A percentile compares a stretch with the other conserved stretches of the same genome.
Conservation (phyloP, 2,888 invertebrate genomes). For the Lycaena phlaeas region DNA sequence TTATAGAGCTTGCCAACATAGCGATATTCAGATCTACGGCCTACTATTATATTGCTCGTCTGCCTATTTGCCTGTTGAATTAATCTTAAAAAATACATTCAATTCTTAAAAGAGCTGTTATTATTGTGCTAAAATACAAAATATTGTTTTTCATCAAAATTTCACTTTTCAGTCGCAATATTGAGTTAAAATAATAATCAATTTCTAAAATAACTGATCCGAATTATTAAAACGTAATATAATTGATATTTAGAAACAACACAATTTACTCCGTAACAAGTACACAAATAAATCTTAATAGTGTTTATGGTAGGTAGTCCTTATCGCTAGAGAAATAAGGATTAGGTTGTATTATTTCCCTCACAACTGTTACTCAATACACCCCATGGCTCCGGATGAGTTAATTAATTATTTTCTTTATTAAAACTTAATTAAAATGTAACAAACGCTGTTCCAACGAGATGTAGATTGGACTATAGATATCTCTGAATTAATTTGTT, state of each 20-base stretch:
- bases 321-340: constrained; percentile 1
- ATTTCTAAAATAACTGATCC: not conserved
- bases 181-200: not conserved
- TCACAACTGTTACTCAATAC: constrained; percentile 8
- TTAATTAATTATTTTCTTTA: constrained; percentile 30
- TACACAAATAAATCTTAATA: not conserved
- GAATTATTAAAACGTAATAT: not conserved
- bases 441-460: constrained; percentile 21
- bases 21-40: too few relatives aligned
- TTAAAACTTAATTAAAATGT: constrained; percentile 28
- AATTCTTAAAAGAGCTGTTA: too few relatives aligned
- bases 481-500: constrained; percentile 24
- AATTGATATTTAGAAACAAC: not conserved
- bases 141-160: too few relatives aligned
- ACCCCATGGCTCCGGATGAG: constrained; percentile 15
- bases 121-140: too few relatives aligned
- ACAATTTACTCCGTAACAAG: not conserved
- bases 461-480: constrained; percentile 22
- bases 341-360: not conserved
- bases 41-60: too few relatives aligned
- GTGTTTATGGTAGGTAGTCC: not conserved
- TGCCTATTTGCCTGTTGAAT: too few relatives aligned
- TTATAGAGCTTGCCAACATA: too few relatives aligned
- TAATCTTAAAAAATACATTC: too few relatives aligned
- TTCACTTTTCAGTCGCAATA: too few relatives aligned